Evolutionary conservation across 1,140 invertebrate species (phyloP).

Genomic region (Heterodera carotae): DNA sequence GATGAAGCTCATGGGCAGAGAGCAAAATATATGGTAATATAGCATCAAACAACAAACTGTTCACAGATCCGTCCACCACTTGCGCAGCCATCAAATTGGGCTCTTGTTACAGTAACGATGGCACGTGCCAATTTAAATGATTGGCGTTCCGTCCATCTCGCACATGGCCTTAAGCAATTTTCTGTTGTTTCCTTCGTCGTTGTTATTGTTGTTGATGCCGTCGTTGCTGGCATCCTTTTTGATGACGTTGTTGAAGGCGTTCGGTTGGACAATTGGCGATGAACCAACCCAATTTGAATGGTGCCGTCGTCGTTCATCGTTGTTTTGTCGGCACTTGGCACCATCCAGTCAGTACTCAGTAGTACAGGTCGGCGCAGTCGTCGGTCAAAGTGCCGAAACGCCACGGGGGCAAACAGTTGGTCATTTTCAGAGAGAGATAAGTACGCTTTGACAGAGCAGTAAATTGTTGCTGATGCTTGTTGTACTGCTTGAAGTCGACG

Average conservation of each 20-base stretch:
- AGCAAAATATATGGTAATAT: not conserved
- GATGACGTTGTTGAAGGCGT: not conserved
- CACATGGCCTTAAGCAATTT: not conserved
- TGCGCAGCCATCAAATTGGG: not conserved
- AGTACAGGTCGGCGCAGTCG: conserved; percentile 17
- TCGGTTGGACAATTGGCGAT: not conserved
- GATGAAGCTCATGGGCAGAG: not conserved
- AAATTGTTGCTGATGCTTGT: not conserved
- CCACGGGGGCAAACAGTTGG: conserved; percentile 14
- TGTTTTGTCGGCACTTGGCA: not conserved
- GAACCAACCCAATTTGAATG: not conserved
- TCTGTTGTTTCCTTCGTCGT: not conserved
- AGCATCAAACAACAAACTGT: not conserved
- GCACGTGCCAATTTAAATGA: not conserved
- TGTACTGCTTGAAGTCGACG: too few species aligned
- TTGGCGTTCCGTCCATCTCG: not conserved
- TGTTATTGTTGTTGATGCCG: not conserved
- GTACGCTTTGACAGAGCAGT: not conserved
- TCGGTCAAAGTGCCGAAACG: not conserved
- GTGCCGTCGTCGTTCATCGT: not conserved
- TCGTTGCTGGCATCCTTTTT: not conserved
- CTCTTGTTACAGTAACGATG: not conserved
- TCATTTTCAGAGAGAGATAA: not conserved
- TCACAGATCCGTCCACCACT: not conserved
- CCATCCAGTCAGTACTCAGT: not conserved